Percentiles rank a stretch among this genome's conserved stretches.
Conservation (phyloP, 2,888 invertebrate species). For the Craniophora ligustri region DNA sequence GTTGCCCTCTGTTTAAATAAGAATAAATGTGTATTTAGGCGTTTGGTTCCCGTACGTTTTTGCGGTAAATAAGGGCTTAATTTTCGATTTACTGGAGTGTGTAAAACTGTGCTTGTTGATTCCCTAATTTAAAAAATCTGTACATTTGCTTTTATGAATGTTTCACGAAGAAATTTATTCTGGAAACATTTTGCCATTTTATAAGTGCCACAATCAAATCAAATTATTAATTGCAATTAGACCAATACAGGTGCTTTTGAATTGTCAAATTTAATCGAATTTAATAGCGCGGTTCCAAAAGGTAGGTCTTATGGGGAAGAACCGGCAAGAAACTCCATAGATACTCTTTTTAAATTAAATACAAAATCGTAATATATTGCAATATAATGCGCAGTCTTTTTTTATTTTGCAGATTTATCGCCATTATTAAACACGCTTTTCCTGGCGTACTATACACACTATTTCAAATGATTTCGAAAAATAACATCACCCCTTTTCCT, state of each 20-base stretch:
- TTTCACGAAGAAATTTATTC: slow-evolving; percentile 6
- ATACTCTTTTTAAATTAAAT: no score
- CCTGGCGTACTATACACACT: neutral
- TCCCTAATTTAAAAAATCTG: slow-evolving; percentile 32
- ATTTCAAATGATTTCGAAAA: neutral
- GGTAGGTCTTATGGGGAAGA: no score
- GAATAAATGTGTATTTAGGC: slow-evolving; percentile 62
- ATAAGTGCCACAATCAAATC: slow-evolving; percentile 4
- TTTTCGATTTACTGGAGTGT: slow-evolving; percentile 60
- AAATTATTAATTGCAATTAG: no score
- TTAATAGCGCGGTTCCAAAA: no score
- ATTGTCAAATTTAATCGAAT: no score
- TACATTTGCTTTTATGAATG: slow-evolving; percentile 18
- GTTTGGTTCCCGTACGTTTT: slow-evolving; percentile 54
- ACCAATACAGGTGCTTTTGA: no score
- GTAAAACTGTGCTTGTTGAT: slow-evolving; percentile 38
- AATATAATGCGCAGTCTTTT: no score
- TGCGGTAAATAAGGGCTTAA: slow-evolving; percentile 61
- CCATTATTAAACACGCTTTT: neutral
- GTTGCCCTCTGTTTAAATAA: slow-evolving; percentile 66
- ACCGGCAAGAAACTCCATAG: no score
- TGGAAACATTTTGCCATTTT: slow-evolving; percentile 9
- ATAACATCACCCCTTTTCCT: no score
- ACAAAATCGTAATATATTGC: no score
- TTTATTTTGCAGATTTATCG: neutral